Percentiles rank a stretch among this genome's conserved stretches.
Conservation (phyloP, 2,113 vertebrate species). For the Symphodus melops region DNA sequence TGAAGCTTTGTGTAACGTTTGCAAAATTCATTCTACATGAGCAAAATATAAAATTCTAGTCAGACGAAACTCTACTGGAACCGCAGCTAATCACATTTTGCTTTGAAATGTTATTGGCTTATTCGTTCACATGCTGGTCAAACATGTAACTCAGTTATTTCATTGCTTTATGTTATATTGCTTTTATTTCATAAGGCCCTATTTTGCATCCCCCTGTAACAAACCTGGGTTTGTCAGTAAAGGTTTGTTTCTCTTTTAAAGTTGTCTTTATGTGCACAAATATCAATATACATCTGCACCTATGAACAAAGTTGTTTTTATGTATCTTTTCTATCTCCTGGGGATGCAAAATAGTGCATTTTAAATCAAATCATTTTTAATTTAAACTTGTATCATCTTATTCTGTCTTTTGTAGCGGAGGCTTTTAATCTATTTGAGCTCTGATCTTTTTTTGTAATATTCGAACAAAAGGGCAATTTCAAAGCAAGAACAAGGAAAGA, state of each 20-base stretch:
- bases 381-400: not conserved
- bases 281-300: not conserved
- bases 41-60: not conserved
- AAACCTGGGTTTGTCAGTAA: not conserved
- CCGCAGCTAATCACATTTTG: conserved; percentile 10
- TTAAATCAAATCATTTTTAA: conserved; percentile 6
- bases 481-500: not conserved
- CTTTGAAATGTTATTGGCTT: not conserved
- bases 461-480: conserved; percentile 33
- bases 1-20: not conserved
- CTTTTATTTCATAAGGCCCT: not conserved
- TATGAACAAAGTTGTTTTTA: not conserved
- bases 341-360: conserved; percentile 34
- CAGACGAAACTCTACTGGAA: not conserved
- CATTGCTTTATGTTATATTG: not conserved
- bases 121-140: conserved; percentile 21
- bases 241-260: not conserved
- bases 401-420: not conserved
- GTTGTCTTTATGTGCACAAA: not conserved
- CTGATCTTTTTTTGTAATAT: conserved; percentile 15
- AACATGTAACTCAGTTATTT: not conserved
- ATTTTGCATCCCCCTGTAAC: conserved; percentile 11
- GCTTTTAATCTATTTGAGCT: conserved; percentile 22
- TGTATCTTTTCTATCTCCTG: not conserved
- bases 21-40: not conserved